Percentiles rank a stretch among this genome's conserved stretches.
Evolutionary conservation across 2,113 vertebrate genomes (phyloP).

Genomic region (Hypanus sabinus): DNA sequence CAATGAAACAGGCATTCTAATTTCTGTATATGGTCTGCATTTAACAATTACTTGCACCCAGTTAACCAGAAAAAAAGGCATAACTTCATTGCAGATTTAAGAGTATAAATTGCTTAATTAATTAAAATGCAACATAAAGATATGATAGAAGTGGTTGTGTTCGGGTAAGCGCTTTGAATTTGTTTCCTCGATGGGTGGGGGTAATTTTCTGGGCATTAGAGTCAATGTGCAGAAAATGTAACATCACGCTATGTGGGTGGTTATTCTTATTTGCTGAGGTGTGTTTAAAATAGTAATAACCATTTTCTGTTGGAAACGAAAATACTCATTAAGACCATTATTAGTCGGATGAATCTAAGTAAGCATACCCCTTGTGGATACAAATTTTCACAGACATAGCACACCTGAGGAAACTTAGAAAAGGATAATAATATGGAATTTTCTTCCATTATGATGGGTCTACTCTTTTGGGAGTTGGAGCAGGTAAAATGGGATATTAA

Average conservation of each 20-base stretch:
- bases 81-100: background rate
- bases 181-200: too few species aligned
- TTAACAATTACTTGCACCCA: background rate
- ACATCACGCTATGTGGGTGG: background rate
- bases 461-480: background rate
- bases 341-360: background rate
- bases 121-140: background rate
- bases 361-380: background rate
- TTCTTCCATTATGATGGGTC: background rate
- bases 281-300: background rate
- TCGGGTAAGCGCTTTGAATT: background rate
- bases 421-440: background rate
- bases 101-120: background rate
- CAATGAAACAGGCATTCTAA: background rate
- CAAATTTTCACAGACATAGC: background rate
- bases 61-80: background rate
- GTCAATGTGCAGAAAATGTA: background rate
- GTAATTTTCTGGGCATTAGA: background rate
- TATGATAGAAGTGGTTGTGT: background rate
- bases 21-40: background rate
- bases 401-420: background rate
- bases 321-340: slow-evolving; percentile 6
- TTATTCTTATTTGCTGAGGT: background rate
- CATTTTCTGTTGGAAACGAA: background rate
- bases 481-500: background rate